phyloP scores from a whole-genome alignment of 1,140 invertebrate genomes.

The Calosoma granatense region DNA sequence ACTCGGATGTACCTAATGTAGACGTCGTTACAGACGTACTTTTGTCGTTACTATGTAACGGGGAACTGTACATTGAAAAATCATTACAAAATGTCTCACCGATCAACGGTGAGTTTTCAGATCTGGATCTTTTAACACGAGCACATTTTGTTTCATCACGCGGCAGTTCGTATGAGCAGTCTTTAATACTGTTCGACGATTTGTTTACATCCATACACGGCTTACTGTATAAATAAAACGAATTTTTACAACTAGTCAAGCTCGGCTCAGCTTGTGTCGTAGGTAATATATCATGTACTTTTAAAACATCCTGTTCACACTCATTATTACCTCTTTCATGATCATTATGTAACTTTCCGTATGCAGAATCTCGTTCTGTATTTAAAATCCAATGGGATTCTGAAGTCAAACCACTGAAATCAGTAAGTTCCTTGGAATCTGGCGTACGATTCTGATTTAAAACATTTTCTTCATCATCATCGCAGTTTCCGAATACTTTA shows the following conservation, averaged over 20 bases:
- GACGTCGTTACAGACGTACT: too few relatives aligned
- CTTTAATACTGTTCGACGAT: not conserved
- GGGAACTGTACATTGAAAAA: too few relatives aligned
- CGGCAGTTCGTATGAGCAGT: too few relatives aligned
- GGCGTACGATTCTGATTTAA: not conserved
- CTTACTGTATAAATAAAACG: too few relatives aligned
- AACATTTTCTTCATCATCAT: not conserved
- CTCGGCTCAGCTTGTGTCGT: too few relatives aligned
- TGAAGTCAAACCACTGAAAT: not conserved
- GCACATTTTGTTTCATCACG: not conserved
- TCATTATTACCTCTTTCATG: not conserved
- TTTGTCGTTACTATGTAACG: too few relatives aligned
- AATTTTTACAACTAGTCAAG: not conserved
- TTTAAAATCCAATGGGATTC: too few relatives aligned
- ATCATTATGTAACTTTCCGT: not conserved
- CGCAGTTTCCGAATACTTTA: not conserved
- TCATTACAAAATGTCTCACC: too few relatives aligned
- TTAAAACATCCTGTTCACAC: too few relatives aligned
- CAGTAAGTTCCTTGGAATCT: not conserved
- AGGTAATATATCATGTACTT: too few relatives aligned
- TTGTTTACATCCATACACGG: not conserved
- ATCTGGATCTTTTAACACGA: not conserved
- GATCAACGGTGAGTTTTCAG: conserved; percentile 3
- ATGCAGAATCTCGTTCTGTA: too few relatives aligned
- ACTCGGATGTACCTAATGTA: too few relatives aligned